Percentiles rank a stretch among this genome's conserved stretches.
Evolutionary conservation across 2,888 invertebrate species (phyloP).

Genomic region (Polietes domitor): DNA sequence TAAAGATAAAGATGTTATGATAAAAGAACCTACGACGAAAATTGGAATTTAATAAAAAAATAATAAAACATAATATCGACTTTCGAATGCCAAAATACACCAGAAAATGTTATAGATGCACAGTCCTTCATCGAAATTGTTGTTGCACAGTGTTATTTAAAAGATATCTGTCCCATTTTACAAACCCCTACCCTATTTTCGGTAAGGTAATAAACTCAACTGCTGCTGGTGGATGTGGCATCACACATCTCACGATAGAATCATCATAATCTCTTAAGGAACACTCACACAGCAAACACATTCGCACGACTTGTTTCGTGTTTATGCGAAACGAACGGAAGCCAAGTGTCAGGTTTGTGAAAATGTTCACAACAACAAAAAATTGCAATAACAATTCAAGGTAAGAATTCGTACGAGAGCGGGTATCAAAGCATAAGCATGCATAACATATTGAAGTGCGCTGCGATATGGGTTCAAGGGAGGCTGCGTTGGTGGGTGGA

Average conservation of each 20-base stretch:
- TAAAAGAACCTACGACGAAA: too few relatives aligned
- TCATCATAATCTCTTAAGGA: conserved; percentile 56
- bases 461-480: background rate
- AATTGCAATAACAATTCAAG: conserved; percentile 58
- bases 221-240: background rate
- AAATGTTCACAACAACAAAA: conserved; percentile 48
- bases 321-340: conserved; percentile 49
- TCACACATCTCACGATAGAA: conserved; percentile 39
- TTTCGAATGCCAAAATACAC: too few relatives aligned
- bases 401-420: background rate
- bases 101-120: too few relatives aligned
- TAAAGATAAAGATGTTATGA: too few relatives aligned
- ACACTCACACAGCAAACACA: background rate
- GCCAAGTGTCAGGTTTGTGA: conserved; percentile 60
- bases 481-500: background rate
- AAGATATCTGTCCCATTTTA: background rate
- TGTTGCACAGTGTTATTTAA: too few relatives aligned
- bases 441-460: conserved; percentile 36
- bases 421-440: conserved; percentile 32
- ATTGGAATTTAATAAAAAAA: too few relatives aligned
- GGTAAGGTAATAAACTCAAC: conserved; percentile 37
- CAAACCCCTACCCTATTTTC: background rate
- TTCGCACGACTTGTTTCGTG: conserved; percentile 9
- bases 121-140: too few relatives aligned
- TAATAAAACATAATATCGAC: too few relatives aligned